Conservation (phyloP, 2,797 vertebrate genomes). For the Tadarida brasiliensis region DNA sequence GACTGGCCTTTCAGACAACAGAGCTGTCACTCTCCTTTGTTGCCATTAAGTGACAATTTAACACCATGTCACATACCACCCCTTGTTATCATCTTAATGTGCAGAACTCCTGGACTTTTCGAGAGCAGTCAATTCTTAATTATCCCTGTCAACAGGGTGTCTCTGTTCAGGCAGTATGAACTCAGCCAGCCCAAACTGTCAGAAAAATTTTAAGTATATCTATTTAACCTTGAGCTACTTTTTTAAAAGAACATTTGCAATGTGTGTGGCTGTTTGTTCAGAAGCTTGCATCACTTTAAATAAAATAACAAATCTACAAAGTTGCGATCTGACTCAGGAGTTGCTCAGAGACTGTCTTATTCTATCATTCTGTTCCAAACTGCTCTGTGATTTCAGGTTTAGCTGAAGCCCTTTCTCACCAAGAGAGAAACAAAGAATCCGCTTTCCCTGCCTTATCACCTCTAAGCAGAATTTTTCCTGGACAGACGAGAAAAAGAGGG, state of each 20-base stretch:
- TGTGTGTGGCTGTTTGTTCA: slow-evolving; percentile 20
- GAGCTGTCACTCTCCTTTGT: background rate
- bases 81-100: background rate
- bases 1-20: background rate
- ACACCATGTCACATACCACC: background rate
- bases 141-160: background rate
- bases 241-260: slow-evolving; percentile 19
- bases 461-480: slow-evolving; percentile 47
- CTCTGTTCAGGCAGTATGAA: background rate
- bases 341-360: background rate
- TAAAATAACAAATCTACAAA: background rate
- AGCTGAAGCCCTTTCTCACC: background rate
- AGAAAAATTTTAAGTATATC: background rate
- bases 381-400: background rate
- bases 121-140: background rate
- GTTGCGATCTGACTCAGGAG: background rate
- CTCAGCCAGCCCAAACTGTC: background rate
- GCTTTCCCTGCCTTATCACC: background rate
- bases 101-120: background rate
- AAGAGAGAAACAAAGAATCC: background rate
- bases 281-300: background rate
- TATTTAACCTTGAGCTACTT: slow-evolving; percentile 30
- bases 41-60: background rate
- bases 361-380: background rate
- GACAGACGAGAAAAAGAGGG: background rate